Base-by-base conservation (phyloP, 2,113 vertebrate genomes). In the Pomatorhinus ruficollis region DNA sequence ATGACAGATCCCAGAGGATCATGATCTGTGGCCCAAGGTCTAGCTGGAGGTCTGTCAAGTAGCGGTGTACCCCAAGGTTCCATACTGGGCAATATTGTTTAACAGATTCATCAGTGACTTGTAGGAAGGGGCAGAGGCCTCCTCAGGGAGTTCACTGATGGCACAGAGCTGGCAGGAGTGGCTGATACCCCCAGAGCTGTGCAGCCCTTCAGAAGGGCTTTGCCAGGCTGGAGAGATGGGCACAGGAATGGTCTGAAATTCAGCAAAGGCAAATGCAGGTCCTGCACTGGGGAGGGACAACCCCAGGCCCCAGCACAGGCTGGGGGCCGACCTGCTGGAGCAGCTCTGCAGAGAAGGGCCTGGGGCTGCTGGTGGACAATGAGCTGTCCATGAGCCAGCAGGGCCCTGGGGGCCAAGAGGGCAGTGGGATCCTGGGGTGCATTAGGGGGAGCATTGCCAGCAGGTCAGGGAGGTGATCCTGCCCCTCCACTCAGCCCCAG, bases 51-150 rank as follows among this genome's bases (percentile, higher is more conserved):
- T 3, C 31, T 20, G 8, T 42, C 35, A 31, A 33, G 11, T 22
- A 7, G 16, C 3, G 11, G 16, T 52, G 15, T 1, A 23, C 7
- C 3, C 12, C 5, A 53, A 11, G 54, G 15, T 20, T 45, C 47
- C 37, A 20, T 6, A 68, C 15, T 53, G 47, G 39, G 28, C 54
- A 53, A 18, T 12, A 15, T n/a, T 28, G 1, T 69, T 69, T 39
- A n/a, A 33, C 1, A 12, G 6, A 19, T 8, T 2, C 37, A 37
- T 50, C 25, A 76, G 1, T 35, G 24, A 2, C 35, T 24, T 25
- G 45, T 24, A 31, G 47, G 37, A 15, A 61, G 54, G 44, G 22
- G 37, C 45, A 69, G 72, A 44, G 27, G 45, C 11, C 33, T 57
- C 83, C 61, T 60, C 83, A 68, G 45, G 0, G 27, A 44, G 35